Evolutionary conservation across 2,888 invertebrate species (phyloP).

Genomic region (Caenorhabditis sulstoni): DNA sequence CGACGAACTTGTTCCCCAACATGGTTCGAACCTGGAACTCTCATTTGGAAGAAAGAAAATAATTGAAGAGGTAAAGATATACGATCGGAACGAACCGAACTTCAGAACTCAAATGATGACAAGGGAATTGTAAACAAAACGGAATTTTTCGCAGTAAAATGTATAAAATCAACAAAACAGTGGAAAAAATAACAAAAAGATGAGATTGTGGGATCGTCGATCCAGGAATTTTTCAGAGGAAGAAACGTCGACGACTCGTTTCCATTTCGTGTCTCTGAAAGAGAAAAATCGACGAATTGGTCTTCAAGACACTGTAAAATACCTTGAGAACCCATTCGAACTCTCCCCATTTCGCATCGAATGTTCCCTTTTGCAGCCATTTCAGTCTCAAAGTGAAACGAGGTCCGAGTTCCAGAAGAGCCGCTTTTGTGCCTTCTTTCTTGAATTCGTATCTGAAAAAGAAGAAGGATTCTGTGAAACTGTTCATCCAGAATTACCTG

Average conservation of each 20-base stretch:
- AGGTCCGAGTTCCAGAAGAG: conserved; percentile 95
- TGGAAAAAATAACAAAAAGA: conserved; percentile 38
- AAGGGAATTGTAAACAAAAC: neutral
- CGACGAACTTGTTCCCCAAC: conserved; percentile 59
- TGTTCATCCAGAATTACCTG: conserved; percentile 83
- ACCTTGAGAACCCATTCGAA: conserved; percentile 91
- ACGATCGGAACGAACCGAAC: neutral
- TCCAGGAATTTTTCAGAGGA: conserved; percentile 85
- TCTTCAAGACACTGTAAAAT: neutral
- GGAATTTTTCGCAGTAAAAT: neutral
- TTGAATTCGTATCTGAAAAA: conserved; percentile 89
- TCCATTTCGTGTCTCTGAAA: conserved; percentile 95
- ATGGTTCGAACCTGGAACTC: conserved; percentile 33
- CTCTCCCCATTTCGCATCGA: conserved; percentile 96
- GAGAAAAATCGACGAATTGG: conserved; percentile 78
- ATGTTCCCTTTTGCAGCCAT: conserved; percentile 95
- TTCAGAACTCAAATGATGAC: neutral
- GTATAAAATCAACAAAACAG: conserved; percentile 48
- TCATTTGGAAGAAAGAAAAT: neutral
- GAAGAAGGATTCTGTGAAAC: neutral
- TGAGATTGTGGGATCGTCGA: neutral
- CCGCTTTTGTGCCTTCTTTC: conserved; percentile 84
- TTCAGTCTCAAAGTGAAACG: conserved; percentile 93
- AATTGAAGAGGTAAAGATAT: neutral
- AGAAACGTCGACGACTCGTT: conserved; percentile 92